Percentiles rank a stretch among this genome's conserved stretches.
Evolutionary conservation across 2,888 invertebrate species (phyloP).

Genomic region (Leuctra nigra): DNA sequence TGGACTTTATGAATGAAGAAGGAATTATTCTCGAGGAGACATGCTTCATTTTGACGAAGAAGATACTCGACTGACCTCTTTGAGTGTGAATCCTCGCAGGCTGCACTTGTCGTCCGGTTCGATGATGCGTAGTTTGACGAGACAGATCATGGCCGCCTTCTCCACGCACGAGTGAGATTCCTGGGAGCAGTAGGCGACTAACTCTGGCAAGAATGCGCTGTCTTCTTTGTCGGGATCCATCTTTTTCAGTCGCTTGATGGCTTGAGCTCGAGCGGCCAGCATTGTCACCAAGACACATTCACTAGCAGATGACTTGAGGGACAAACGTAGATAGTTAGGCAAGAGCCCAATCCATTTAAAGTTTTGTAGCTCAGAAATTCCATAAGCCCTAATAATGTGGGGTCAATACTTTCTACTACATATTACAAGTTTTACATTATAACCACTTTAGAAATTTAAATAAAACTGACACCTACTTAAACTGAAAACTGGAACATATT

Average conservation of each 20-base stretch:
- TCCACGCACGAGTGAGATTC: constrained; percentile 73
- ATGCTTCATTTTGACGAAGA: too few species aligned
- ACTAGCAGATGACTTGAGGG: constrained; percentile 62
- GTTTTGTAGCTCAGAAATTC: too few species aligned
- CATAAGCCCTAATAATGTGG: too few species aligned
- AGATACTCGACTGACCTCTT: constrained; percentile 40
- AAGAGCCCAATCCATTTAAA: too few species aligned
- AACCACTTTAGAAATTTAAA: too few species aligned
- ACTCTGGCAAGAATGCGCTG: constrained; percentile 63
- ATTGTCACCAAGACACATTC: constrained; percentile 74
- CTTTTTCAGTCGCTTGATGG: constrained; percentile 59
- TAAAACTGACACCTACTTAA: too few species aligned
- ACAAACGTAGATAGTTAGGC: too few species aligned
- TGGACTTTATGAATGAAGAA: too few species aligned
- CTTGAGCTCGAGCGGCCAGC: constrained; percentile 66
- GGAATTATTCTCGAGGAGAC: too few species aligned
- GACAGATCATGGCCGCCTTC: constrained; percentile 71
- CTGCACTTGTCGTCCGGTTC: constrained; percentile 63
- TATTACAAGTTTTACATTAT: too few species aligned
- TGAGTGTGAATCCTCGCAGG: constrained; percentile 55
- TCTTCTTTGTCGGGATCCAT: constrained; percentile 48
- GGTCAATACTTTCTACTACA: too few species aligned
- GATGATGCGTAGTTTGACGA: constrained; percentile 62
- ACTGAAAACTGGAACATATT: too few species aligned
- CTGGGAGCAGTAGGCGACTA: constrained; percentile 68